Percentiles rank a stretch among this genome's conserved stretches.
These are phyloP conservation scores for Jaculus jaculus DNA, from an alignment of 2,113 vertebrate genomes.

Conservation along the genomic window DNA sequence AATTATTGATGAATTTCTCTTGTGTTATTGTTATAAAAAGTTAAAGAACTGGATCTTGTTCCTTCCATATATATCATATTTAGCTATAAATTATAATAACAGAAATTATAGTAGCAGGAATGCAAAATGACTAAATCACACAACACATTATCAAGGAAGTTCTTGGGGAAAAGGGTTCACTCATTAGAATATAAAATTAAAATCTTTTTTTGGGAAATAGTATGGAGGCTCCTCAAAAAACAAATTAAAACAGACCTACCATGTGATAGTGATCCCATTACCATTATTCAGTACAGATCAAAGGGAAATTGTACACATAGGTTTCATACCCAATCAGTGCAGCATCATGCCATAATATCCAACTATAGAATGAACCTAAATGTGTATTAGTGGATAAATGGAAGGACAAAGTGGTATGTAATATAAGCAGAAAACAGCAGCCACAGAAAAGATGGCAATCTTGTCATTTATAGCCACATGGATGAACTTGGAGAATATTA, in stretches of 20 bases:
- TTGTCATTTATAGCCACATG: neutral
- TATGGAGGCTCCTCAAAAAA: neutral
- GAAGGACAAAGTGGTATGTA: neutral
- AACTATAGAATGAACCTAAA: neutral
- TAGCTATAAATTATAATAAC: neutral
- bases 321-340: fast-evolving
- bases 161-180: too few relatives aligned
- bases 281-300: too few relatives aligned
- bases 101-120: neutral
- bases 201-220: neutral
- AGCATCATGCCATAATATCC: neutral
- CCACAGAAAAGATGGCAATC: neutral
- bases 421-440: neutral
- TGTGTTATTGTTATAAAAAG: neutral
- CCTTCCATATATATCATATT: neutral
- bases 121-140: neutral
- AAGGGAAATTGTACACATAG: neutral
- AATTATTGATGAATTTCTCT: neutral
- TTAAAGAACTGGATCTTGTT: neutral
- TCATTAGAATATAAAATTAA: neutral
- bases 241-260: neutral
- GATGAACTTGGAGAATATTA: neutral
- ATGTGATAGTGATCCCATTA: neutral
- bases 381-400: neutral
- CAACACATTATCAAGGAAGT: neutral